These are phyloP conservation scores for Antechinus flavipes DNA, from an alignment of 2,113 vertebrate species.

Conservation along the genomic window DNA sequence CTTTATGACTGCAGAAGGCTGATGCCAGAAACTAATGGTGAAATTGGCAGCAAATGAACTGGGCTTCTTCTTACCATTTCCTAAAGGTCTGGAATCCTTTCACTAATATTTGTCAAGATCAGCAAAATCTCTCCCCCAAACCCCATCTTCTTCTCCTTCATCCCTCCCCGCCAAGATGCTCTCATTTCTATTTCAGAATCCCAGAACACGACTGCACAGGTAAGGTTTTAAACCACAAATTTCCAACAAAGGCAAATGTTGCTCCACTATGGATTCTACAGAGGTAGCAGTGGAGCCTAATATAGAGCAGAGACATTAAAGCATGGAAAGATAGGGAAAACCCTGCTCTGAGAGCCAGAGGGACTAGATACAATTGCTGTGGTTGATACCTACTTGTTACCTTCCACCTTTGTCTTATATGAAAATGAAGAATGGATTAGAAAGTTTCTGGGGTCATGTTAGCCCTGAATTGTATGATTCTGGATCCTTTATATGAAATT, in stretches of 20 bases:
- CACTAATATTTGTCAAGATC: conserved; percentile 62
- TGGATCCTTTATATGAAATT: neutral
- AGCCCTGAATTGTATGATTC: neutral
- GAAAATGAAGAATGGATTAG: neutral
- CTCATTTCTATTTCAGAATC: neutral
- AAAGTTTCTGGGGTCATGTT: neutral
- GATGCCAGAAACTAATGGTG: conserved; percentile 74
- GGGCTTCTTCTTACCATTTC: conserved; percentile 63
- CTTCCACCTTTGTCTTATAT: neutral
- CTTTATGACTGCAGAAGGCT: conserved; percentile 67
- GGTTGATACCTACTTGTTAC: neutral
- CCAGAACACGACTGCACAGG: neutral
- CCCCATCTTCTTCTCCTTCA: too few species aligned
- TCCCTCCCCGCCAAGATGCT: too few species aligned
- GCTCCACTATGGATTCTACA: neutral
- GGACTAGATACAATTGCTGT: neutral
- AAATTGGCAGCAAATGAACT: conserved; percentile 72
- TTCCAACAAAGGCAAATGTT: neutral
- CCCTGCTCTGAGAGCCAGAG: neutral
- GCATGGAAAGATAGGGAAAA: neutral
- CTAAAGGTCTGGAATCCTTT: conserved; percentile 62
- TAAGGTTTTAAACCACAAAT: neutral
- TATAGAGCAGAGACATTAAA: neutral
- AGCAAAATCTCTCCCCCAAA: conserved; percentile 44
- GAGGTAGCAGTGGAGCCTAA: neutral